Conservation (phyloP, 2,888 invertebrate genomes). For the Latheticus oryzae region DNA sequence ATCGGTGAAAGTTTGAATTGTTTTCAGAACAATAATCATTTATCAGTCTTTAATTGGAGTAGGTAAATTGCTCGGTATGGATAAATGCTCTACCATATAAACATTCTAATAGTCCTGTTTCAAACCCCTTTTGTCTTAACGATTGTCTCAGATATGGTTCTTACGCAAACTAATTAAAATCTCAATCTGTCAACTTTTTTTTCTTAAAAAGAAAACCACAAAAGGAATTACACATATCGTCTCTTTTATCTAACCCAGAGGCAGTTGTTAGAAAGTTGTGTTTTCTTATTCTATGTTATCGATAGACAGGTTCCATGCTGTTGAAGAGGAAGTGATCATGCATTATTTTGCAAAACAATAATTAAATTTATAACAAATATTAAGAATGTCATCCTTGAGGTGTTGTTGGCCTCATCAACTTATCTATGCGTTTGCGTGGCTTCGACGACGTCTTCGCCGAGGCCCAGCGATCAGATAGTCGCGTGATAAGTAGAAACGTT, state of each 20-base stretch:
- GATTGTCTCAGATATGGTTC: constrained; percentile 56
- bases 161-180: constrained; percentile 47
- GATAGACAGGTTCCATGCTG: constrained; percentile 8
- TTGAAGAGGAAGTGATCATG: constrained; percentile 11
- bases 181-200: constrained; percentile 34
- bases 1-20: constrained; percentile 63
- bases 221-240: constrained; percentile 38
- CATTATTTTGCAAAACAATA: constrained; percentile 11
- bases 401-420: constrained; percentile 8
- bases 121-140: constrained; percentile 62
- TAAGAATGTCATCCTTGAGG: too few relatives aligned
- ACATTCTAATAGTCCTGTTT: constrained; percentile 62
- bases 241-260: constrained; percentile 4
- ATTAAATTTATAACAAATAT: too few relatives aligned
- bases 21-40: constrained; percentile 65
- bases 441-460: constrained; percentile 46
- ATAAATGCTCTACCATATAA: constrained; percentile 61
- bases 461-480: constrained; percentile 55
- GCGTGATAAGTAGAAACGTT: constrained; percentile 62
- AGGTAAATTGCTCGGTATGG: constrained; percentile 63
- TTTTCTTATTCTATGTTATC: constrained; percentile 8
- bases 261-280: constrained; percentile 13
- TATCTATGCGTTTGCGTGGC: constrained; percentile 4
- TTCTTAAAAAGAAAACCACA: constrained; percentile 18
- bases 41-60: constrained; percentile 66